phyloP scores from a whole-genome alignment of 2,113 vertebrate genomes.

The Hippocampus comes region DNA sequence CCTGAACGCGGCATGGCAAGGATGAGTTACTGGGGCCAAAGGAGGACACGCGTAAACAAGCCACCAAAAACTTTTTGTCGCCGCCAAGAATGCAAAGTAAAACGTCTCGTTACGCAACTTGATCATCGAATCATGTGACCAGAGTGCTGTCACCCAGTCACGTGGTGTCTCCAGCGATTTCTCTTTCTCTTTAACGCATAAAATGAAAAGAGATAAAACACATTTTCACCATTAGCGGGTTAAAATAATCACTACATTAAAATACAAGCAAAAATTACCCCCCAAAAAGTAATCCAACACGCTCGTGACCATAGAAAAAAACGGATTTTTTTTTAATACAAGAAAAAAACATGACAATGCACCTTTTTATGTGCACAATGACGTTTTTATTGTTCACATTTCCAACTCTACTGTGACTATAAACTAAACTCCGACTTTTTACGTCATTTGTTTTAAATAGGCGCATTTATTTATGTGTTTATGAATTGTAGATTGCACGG shows the following conservation, averaged over 20 bases:
- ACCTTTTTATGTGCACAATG: no score
- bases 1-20: neutral
- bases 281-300: neutral
- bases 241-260: neutral
- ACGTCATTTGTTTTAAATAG: neutral
- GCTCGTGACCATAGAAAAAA: no score
- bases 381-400: no score
- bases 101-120: slow-evolving; percentile 3
- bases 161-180: neutral
- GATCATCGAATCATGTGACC: neutral
- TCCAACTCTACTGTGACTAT: no score
- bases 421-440: neutral
- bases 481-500: neutral
- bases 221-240: neutral
- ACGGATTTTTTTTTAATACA: no score
- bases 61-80: neutral
- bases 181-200: no score
- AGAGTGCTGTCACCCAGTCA: neutral
- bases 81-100: neutral
- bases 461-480: neutral
- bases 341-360: no score
- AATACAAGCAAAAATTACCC: neutral
- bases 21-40: neutral
- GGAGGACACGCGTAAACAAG: neutral
- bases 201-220: neutral